Percentiles rank a stretch among this genome's conserved stretches.
These are phyloP conservation scores for Petrophora chlorosata DNA, from an alignment of 2,888 invertebrate genomes.

Conservation along the genomic window DNA sequence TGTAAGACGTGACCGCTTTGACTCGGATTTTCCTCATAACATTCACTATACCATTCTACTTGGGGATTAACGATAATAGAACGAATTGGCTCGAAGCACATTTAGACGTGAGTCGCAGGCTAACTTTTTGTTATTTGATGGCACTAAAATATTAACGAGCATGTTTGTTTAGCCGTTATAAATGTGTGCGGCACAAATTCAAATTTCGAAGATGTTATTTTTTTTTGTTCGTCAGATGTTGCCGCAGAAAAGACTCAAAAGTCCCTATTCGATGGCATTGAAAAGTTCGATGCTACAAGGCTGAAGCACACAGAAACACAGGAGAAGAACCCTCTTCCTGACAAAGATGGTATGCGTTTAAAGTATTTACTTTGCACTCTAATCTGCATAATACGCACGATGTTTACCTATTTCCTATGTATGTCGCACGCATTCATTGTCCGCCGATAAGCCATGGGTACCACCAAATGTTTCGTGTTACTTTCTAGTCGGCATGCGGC, in stretches of 20 bases:
- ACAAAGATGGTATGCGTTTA: constrained; percentile 91
- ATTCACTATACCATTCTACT: not conserved
- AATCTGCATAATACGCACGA: constrained; percentile 19
- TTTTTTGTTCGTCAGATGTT: constrained; percentile 87
- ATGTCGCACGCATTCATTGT: constrained; percentile 2
- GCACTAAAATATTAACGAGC: constrained; percentile 53
- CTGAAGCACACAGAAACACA: constrained; percentile 96
- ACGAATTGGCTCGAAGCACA: not conserved
- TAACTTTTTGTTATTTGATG: constrained; percentile 23
- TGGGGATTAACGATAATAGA: constrained; percentile 8
- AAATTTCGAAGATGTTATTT: constrained; percentile 15
- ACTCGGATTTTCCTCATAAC: constrained; percentile 36
- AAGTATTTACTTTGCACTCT: constrained; percentile 4
- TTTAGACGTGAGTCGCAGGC: constrained; percentile 1
- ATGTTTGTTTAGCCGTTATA: constrained; percentile 46
- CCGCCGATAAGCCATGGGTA: not conserved
- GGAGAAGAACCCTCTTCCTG: constrained; percentile 96
- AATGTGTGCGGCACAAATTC: constrained; percentile 32
- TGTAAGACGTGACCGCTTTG: constrained; percentile 46
- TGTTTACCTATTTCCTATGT: not conserved
- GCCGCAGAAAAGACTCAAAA: constrained; percentile 93
- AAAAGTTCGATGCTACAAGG: constrained; percentile 91
- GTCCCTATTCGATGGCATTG: constrained; percentile 93
- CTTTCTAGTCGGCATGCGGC: constrained; percentile 15
- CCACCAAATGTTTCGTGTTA: not conserved